phyloP scores from a whole-genome alignment of 2,888 invertebrate genomes.

The Lymantria dispar region DNA sequence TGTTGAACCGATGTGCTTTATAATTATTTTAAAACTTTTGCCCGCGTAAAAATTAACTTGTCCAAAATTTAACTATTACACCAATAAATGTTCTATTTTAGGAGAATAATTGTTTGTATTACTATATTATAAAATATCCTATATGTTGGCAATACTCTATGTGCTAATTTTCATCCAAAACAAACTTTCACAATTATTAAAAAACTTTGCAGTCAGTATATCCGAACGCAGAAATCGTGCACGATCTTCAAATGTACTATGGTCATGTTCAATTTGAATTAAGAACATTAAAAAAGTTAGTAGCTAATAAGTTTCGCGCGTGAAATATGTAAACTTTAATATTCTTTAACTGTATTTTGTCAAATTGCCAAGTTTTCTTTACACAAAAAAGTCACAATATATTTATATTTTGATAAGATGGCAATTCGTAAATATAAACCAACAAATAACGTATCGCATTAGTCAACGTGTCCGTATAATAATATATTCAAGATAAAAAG shows the following conservation, averaged over 20 bases:
- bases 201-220: no score
- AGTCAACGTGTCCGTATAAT: slow-evolving; percentile 23
- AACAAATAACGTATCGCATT: slow-evolving; percentile 23
- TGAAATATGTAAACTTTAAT: slow-evolving; percentile 22
- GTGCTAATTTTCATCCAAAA: no score
- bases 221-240: no score
- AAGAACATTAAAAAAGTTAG: slow-evolving; percentile 11
- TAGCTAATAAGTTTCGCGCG: slow-evolving; percentile 2
- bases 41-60: no score
- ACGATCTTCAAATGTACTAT: background rate
- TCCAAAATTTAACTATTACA: no score
- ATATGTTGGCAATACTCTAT: no score
- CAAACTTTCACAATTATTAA: no score
- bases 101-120: no score
- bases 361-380: slow-evolving; percentile 25
- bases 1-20: no score
- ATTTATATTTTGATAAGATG: slow-evolving; percentile 18
- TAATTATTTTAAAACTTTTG: no score
- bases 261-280: slow-evolving; percentile 4
- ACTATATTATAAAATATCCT: no score
- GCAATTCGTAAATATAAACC: slow-evolving; percentile 20
- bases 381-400: slow-evolving; percentile 5
- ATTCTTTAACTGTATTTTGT: slow-evolving; percentile 18
- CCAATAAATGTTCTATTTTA: no score
- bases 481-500: slow-evolving; percentile 14